A percentile compares a stretch with the other conserved stretches of the same genome.
phyloP scores from a whole-genome alignment of 1,140 invertebrate species.

The honey bee (Apis mellifera) region DNA sequence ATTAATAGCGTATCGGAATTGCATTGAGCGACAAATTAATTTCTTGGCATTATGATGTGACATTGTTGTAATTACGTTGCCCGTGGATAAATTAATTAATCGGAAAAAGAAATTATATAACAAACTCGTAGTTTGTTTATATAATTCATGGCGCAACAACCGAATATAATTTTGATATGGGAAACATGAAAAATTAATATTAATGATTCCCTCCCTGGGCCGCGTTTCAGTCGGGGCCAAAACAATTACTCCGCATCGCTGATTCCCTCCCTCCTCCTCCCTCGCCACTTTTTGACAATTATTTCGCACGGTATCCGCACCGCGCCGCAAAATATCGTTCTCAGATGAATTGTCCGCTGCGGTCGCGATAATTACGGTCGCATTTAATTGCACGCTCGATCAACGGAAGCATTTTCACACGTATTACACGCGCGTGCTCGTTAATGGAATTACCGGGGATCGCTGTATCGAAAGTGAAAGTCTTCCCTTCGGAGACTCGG shows the following conservation, averaged over 20 bases:
- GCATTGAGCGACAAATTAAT: background rate
- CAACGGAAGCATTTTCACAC: background rate
- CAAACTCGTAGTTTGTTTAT: background rate
- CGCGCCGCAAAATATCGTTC: background rate
- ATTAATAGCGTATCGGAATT: background rate
- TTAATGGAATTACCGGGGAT: background rate
- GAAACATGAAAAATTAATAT: background rate
- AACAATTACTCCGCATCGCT: background rate
- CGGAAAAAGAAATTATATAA: no score
- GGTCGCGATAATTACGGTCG: background rate
- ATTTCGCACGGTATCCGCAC: no score
- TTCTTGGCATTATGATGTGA: background rate
- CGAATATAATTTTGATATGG: background rate
- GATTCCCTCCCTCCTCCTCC: no score
- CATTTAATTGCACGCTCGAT: slow-evolving; percentile 6
- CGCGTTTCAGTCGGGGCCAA: no score
- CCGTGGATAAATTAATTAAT: background rate
- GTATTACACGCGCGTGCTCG: background rate
- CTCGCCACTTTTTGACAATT: background rate
- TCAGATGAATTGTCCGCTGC: background rate
- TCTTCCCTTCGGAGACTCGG: slow-evolving; percentile 21
- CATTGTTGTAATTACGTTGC: no score
- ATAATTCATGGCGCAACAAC: background rate
- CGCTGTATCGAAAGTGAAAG: slow-evolving; percentile 30
- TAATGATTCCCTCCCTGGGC: background rate